A percentile compares a stretch with the other conserved stretches of the same genome.
These are phyloP conservation scores for Caranx ignobilis DNA, from an alignment of 2,113 vertebrate genomes.

Conservation along the genomic window DNA sequence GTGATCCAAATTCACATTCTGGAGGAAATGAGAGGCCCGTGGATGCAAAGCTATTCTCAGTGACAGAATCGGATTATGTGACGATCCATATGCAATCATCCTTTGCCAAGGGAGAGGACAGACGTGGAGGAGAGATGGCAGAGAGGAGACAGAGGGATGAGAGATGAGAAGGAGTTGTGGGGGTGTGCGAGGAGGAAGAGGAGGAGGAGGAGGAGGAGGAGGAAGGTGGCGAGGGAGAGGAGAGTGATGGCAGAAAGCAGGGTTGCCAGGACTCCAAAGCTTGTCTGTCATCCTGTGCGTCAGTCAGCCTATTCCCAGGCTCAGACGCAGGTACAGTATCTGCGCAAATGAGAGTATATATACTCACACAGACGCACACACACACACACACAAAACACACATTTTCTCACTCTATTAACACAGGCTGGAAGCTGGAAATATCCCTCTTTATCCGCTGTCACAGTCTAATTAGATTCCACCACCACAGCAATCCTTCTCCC, in stretches of 20 bases:
- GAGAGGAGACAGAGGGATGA: conserved; percentile 59
- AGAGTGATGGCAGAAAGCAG: conserved; percentile 47
- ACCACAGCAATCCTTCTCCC: conserved; percentile 62
- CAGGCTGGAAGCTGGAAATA: conserved; percentile 62
- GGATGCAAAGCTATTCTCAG: conserved; percentile 67
- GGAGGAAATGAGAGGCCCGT: conserved; percentile 42
- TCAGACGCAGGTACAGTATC: conserved; percentile 76
- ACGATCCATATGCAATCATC: conserved; percentile 68
- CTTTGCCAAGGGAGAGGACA: conserved; percentile 67
- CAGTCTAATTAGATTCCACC: conserved; percentile 79
- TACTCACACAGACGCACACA: conserved; percentile 19
- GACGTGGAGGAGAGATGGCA: conserved; percentile 54
- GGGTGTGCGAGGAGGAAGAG: conserved; percentile 47
- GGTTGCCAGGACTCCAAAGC: conserved; percentile 81
- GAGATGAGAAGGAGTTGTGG: conserved; percentile 64
- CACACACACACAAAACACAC: conserved; percentile 37
- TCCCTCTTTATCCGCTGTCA: conserved; percentile 68
- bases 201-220: conserved; percentile 38
- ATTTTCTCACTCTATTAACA: conserved; percentile 48
- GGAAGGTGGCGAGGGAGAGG: conserved; percentile 16
- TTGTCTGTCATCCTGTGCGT: conserved; percentile 83
- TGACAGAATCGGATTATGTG: conserved; percentile 72
- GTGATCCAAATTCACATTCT: conserved; percentile 51
- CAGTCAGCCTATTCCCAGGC: conserved; percentile 83
- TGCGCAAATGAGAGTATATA: conserved; percentile 69